These are phyloP conservation scores for Rhopalosiphum maidis DNA, from an alignment of 1,140 invertebrate genomes.

Conservation along the genomic window DNA sequence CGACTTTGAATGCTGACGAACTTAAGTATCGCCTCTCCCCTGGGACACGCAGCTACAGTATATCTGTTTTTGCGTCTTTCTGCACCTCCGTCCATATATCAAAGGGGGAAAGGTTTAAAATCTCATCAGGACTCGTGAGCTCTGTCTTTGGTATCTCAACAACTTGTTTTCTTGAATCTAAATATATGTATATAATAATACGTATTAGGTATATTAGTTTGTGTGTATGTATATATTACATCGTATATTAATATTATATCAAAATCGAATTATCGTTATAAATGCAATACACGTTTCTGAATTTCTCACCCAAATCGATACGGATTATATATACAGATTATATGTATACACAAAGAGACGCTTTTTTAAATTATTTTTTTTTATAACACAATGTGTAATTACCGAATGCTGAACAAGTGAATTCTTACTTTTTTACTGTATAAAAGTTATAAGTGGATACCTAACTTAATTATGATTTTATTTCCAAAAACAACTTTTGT, in stretches of 20 bases:
- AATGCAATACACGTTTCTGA: slow-evolving; percentile 28
- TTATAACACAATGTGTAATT: not conserved
- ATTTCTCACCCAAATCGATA: not conserved
- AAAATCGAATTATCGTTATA: slow-evolving; percentile 38
- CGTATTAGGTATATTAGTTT: not conserved
- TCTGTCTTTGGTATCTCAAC: not conserved
- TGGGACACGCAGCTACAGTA: not conserved
- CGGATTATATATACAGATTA: not conserved
- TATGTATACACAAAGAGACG: not conserved
- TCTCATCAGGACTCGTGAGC: slow-evolving; percentile 5
- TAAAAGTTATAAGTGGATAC: not conserved
- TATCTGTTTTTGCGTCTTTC: slow-evolving; percentile 11
- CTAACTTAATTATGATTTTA: not conserved
- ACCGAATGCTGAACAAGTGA: not conserved
- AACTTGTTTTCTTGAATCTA: not conserved
- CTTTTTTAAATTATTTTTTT: not conserved
- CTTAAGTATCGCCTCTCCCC: slow-evolving; percentile 32
- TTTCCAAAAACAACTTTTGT: not conserved
- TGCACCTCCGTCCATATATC: not conserved
- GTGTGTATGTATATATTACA: not conserved
- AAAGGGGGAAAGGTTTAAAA: slow-evolving; percentile 40
- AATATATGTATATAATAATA: slow-evolving; percentile 26
- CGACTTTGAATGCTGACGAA: slow-evolving; percentile 43
- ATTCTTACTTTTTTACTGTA: not conserved
- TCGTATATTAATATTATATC: not conserved